Percentiles rank a stretch among this genome's conserved stretches.
Conservation (phyloP, 2,797 vertebrate genomes). For the Sphenopsis melanotis region DNA sequence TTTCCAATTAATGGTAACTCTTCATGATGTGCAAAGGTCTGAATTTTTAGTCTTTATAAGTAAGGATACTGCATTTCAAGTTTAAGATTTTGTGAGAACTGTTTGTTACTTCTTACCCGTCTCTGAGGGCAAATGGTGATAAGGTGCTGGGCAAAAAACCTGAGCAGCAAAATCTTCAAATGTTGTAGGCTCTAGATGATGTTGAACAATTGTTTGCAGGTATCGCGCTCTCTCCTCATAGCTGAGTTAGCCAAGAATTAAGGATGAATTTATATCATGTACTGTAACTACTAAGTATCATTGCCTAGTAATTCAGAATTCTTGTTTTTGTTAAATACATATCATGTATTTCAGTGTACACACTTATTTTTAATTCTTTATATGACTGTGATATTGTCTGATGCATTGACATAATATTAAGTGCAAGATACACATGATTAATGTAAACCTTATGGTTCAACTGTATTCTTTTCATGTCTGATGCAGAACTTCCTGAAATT, state of each 20-base stretch:
- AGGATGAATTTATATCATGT: constrained; percentile 67
- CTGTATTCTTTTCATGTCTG: neutral
- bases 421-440: neutral
- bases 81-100: neutral
- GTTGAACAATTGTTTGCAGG: constrained; percentile 93
- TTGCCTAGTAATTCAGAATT: neutral
- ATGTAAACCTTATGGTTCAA: neutral
- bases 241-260: constrained; percentile 82
- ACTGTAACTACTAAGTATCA: neutral
- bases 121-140: constrained; percentile 87
- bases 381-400: neutral
- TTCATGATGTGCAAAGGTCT: neutral
- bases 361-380: neutral
- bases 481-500: neutral
- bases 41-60: constrained; percentile 51
- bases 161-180: constrained; percentile 97
- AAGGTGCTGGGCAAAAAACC: constrained; percentile 95
- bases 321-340: neutral
- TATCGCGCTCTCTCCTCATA: constrained; percentile 96
- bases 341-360: neutral
- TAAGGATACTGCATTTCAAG: constrained; percentile 77
- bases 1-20: neutral
- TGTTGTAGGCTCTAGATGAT: constrained; percentile 92
- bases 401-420: neutral
- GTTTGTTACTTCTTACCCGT: constrained; percentile 78